Percentiles rank a stretch among this genome's conserved stretches.
Evolutionary conservation across 2,797 vertebrate species (phyloP).

Genomic region (Trachurus trachurus): DNA sequence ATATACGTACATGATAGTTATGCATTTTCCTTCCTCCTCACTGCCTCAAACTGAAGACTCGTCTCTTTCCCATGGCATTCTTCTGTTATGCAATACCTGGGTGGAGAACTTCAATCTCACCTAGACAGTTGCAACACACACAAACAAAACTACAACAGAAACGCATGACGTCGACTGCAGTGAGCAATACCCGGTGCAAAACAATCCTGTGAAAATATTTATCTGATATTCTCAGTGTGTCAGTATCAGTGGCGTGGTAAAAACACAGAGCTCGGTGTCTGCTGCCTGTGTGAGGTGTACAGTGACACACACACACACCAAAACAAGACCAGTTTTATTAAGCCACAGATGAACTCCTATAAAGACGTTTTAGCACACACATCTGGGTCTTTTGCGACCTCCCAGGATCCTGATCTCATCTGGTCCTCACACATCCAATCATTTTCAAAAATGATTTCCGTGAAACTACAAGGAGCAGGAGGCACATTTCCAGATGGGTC

Average conservation of each 20-base stretch:
- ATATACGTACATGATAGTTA: neutral
- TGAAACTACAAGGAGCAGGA: neutral
- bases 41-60: neutral
- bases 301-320: neutral
- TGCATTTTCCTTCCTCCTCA: neutral
- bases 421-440: neutral
- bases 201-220: neutral
- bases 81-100: slow-evolving; percentile 46
- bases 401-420: slow-evolving; percentile 10
- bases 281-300: neutral
- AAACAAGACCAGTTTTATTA: neutral
- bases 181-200: neutral
- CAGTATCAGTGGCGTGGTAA: neutral
- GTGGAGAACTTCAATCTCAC: slow-evolving; percentile 17
- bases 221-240: neutral
- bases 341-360: neutral
- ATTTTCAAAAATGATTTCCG: neutral
- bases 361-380: neutral
- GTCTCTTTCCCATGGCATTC: neutral
- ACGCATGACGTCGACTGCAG: neutral
- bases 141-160: slow-evolving; percentile 1
- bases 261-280: neutral
- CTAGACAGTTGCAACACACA: slow-evolving; percentile 32
- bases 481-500: no score
- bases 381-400: neutral